phyloP scores from a whole-genome alignment of 2,113 vertebrate species.

The Pogonocichla stellata region DNA sequence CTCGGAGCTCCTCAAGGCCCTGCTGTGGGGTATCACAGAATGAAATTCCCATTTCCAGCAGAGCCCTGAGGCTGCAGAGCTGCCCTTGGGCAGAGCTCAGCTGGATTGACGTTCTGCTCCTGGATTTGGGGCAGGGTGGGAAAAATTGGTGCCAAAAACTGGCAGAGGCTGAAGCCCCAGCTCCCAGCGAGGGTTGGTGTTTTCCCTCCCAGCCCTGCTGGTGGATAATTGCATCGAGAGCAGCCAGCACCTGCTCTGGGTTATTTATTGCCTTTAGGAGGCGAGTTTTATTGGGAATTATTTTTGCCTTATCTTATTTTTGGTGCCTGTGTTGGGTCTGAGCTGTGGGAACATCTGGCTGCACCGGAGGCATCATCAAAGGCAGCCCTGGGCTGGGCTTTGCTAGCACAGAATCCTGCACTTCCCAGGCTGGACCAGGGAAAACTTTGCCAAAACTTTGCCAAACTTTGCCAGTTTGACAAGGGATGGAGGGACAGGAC shows the following conservation, averaged over 20 bases:
- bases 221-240: background rate
- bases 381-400: background rate
- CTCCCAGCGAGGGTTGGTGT: background rate
- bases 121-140: background rate
- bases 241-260: slow-evolving; percentile 1
- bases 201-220: background rate
- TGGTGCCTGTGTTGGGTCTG: background rate
- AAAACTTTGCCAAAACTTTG: too few relatives aligned
- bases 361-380: background rate
- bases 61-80: background rate
- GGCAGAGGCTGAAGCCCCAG: background rate
- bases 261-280: slow-evolving; percentile 8
- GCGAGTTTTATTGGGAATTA: background rate
- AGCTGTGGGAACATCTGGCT: background rate
- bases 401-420: background rate
- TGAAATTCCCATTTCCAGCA: background rate
- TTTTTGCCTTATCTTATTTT: slow-evolving; percentile 13
- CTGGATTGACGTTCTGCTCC: rapidly evolving
- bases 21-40: background rate
- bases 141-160: background rate
- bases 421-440: background rate
- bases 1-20: background rate
- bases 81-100: background rate
- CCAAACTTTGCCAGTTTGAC: too few relatives aligned
- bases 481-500: background rate